Conservation (phyloP, 2,888 invertebrate species). For the Dicycla oo region DNA sequence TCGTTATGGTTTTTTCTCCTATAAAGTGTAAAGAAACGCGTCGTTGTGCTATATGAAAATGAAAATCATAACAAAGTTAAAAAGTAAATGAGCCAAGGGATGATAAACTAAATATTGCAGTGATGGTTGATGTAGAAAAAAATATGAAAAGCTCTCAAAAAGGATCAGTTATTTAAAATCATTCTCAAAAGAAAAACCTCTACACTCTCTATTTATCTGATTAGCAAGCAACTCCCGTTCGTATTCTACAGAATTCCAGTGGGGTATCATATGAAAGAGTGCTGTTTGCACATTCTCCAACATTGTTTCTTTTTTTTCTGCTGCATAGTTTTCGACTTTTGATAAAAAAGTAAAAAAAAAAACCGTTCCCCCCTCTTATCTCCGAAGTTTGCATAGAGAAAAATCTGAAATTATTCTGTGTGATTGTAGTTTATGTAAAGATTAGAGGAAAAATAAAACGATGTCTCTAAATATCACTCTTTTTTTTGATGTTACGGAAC, state of each 20-base stretch:
- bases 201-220: background rate
- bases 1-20: constrained; percentile 52
- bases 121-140: background rate
- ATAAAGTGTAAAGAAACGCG: constrained; percentile 26
- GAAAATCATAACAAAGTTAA: constrained; percentile 7
- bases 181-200: background rate
- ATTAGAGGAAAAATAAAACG: no score
- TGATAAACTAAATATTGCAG: background rate
- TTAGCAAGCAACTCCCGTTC: background rate
- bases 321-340: no score
- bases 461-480: no score
- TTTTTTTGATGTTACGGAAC: no score
- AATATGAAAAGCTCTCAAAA: background rate
- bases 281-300: no score
- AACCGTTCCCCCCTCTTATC: no score
- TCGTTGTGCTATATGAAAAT: constrained; percentile 24
- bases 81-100: background rate
- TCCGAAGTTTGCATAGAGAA: no score
- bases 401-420: no score
- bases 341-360: no score
- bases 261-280: no score
- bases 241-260: background rate
- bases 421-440: no score
- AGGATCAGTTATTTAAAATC: background rate
- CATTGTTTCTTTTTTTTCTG: no score